Evolutionary conservation across 2,113 vertebrate genomes (phyloP).

Genomic region (Pelusios castaneus): DNA sequence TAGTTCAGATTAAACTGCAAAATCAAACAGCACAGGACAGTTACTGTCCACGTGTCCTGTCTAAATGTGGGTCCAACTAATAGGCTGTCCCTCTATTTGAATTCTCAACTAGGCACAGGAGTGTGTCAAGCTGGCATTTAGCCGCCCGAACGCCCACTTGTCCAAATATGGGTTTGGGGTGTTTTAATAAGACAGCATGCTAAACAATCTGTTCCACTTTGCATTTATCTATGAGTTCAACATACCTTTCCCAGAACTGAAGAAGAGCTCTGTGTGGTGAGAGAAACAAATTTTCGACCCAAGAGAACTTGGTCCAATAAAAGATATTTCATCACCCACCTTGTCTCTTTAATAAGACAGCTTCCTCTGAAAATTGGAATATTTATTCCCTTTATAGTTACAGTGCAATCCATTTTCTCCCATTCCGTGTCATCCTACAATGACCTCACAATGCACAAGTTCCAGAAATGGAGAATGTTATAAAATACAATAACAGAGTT

Average conservation of each 20-base stretch:
- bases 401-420: background rate
- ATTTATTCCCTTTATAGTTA: background rate
- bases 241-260: background rate
- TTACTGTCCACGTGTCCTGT: background rate
- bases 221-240: background rate
- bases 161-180: background rate
- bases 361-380: background rate
- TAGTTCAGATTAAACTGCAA: background rate
- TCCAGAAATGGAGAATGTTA: background rate
- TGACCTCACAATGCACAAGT: background rate
- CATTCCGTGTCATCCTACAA: background rate
- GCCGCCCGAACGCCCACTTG: background rate
- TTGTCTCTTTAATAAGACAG: background rate
- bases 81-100: background rate
- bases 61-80: background rate
- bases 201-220: background rate
- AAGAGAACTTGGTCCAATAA: background rate
- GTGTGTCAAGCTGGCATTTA: background rate
- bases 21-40: background rate
- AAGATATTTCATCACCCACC: background rate
- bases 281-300: too few species aligned
- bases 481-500: background rate
- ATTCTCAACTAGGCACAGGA: background rate
- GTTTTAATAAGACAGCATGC: background rate
- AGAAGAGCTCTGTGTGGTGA: background rate